Evolutionary conservation across 2,113 vertebrate species (phyloP), one percentile per base, ranked within the genome.

Genomic region (Tachysurus vachellii): DNA sequence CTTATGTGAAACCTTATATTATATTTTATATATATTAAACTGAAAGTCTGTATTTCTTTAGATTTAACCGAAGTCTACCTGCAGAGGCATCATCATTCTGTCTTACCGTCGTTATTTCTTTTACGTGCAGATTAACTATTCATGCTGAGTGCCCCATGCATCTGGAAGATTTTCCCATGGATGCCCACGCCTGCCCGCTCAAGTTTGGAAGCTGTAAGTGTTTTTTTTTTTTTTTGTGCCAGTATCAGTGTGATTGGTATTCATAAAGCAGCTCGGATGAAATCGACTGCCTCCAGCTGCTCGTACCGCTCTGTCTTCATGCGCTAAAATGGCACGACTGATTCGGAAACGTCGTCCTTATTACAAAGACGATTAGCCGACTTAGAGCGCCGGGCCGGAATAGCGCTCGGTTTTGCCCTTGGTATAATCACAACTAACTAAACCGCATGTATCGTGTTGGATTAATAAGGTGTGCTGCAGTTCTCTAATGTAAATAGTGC

Each of bases 131-230:
- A 93, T 93, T 99, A 90, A 99, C 98, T 8, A 99, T 99, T 89
- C 97, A 99, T 44, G 98, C 98, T 0, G 98, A 99, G 93, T 99
- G 98, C 83, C 98, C 98, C 68, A 99, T 99, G 98, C 97, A 99
- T 91, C 95, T 99, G 93, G 98, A 99, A 92, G 98, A 99, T 90
- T 99, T 99, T 93, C 98, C 98, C 0, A 99, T 99, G 98, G 98
- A 99, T 50, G 96, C 97, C 31, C 98, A 99, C 1, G 98, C 97
- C 83, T 99, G 98, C 91, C 98, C 98, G 0, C 94, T 99, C 88
- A 99, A 99, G 94, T 99, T 99, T 90, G 98, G 98, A 94, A 99
- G 98, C 93, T 99, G 98, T 99, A 94, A 95, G 98, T 99, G 80
- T 85, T 56, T 26, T 73, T 44, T 26, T 42, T 50, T 76, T n/a